Evolutionary conservation across 2,797 vertebrate genomes (phyloP).

Genomic region (Novumbra hubbsi): DNA sequence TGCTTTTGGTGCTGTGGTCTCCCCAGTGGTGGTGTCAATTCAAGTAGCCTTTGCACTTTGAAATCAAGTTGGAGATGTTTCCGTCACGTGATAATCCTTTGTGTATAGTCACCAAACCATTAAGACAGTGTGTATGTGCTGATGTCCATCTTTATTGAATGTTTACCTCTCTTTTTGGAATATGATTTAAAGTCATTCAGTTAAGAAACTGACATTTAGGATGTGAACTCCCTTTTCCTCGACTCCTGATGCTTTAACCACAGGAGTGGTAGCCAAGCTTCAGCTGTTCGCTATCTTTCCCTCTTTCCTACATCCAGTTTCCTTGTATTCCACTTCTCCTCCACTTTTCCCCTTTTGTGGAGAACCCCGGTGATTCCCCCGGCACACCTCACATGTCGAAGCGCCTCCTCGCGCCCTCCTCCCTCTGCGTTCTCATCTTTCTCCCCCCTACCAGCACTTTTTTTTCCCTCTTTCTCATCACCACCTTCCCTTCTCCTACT

Average conservation of each 20-base stretch:
- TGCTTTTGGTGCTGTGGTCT: not conserved
- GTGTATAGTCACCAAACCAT: not conserved
- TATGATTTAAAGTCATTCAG: not conserved
- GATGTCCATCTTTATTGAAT: not conserved
- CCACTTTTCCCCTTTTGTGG: constrained; percentile 7
- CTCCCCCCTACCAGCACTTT: constrained; percentile 4
- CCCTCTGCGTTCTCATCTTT: not conserved
- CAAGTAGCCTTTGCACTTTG: not conserved
- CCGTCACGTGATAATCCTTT: not conserved
- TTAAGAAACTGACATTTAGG: not conserved
- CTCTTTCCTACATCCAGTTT: constrained; percentile 17
- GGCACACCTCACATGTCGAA: too few relatives aligned
- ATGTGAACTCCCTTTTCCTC: not conserved
- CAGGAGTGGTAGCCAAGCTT: not conserved
- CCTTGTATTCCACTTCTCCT: constrained; percentile 24
- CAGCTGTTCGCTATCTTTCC: constrained; percentile 11
- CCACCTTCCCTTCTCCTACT: not conserved
- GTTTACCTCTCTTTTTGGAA: not conserved
- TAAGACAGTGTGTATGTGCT: not conserved
- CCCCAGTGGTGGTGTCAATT: not conserved
- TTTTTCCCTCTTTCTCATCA: not conserved
- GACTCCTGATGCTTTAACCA: not conserved
- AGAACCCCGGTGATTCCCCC: not conserved
- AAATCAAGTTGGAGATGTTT: not conserved
- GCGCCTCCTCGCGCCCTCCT: not conserved